A percentile compares a stretch with the other conserved stretches of the same genome.
Evolutionary conservation across 2,888 invertebrate species (phyloP).

Genomic region (Caradrina kadenii): DNA sequence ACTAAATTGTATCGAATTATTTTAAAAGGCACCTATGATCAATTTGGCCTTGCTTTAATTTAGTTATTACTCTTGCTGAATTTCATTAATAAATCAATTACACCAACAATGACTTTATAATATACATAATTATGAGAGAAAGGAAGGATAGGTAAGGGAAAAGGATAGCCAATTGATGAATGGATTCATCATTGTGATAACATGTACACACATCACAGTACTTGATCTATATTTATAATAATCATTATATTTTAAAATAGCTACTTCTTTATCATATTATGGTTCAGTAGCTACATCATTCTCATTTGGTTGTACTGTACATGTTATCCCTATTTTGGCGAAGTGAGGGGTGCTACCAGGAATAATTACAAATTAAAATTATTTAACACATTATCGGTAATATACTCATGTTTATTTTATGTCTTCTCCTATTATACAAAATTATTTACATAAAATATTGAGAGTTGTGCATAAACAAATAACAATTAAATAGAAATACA

Average conservation of each 20-base stretch:
- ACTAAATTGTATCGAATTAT: neutral
- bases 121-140: constrained; percentile 9
- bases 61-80: neutral
- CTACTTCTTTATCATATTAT: constrained; percentile 47
- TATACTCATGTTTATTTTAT: constrained; percentile 91
- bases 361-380: constrained; percentile 91
- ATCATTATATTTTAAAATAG: constrained; percentile 37
- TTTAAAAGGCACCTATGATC: neutral
- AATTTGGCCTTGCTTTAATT: neutral
- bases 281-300: constrained; percentile 51
- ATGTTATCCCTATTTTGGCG: constrained; percentile 90
- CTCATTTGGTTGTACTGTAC: constrained; percentile 74
- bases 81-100: constrained; percentile 11
- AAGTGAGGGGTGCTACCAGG: constrained; percentile 91
- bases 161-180: constrained; percentile 83
- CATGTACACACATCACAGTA: constrained; percentile 81
- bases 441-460: constrained; percentile 91
- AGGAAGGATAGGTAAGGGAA: constrained; percentile 75
- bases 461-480: constrained; percentile 91
- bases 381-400: constrained; percentile 90
- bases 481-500: constrained; percentile 91
- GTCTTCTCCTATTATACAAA: constrained; percentile 91
- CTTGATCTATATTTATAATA: constrained; percentile 51
- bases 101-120: constrained; percentile 1
- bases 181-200: constrained; percentile 81